Evolutionary conservation across 2,113 vertebrate species (phyloP).

Genomic region (Tretioscincus oriximinensis): DNA sequence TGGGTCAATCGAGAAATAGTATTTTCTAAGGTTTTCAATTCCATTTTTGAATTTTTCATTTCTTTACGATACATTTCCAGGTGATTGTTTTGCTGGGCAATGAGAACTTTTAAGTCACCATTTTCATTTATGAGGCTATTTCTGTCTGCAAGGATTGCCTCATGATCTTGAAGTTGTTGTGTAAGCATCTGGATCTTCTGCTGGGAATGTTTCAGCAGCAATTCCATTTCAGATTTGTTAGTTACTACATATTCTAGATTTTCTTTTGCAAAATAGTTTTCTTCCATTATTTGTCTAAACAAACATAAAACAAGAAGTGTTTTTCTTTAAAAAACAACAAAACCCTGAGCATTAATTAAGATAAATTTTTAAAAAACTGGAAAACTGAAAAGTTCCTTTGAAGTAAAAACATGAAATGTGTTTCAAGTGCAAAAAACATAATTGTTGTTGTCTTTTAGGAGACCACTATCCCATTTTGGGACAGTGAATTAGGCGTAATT

Average conservation of each 20-base stretch:
- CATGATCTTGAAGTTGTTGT: conserved; percentile 75
- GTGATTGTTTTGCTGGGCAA: conserved; percentile 72
- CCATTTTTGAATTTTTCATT: conserved; percentile 76
- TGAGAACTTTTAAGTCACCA: conserved; percentile 73
- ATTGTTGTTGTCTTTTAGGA: no score
- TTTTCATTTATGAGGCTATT: conserved; percentile 76
- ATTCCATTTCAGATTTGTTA: conserved; percentile 74
- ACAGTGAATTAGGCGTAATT: no score
- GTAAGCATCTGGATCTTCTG: conserved; percentile 74
- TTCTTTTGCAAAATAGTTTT: conserved; percentile 68
- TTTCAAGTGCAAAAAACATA: no score
- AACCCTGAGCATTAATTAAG: no score
- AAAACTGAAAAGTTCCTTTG: no score
- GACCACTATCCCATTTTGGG: no score
- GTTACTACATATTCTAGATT: conserved; percentile 62
- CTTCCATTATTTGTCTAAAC: conserved; percentile 78
- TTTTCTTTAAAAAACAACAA: no score
- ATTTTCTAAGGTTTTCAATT: conserved; percentile 81
- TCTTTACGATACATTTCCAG: conserved; percentile 76
- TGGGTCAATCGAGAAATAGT: conserved; percentile 74
- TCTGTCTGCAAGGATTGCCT: conserved; percentile 65
- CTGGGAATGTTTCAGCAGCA: conserved; percentile 70
- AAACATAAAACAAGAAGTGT: conserved; percentile 27
- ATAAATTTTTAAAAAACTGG: no score
- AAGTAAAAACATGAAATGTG: no score